Conservation (phyloP, 2,797 vertebrate species). For the Valencia hispanica region DNA sequence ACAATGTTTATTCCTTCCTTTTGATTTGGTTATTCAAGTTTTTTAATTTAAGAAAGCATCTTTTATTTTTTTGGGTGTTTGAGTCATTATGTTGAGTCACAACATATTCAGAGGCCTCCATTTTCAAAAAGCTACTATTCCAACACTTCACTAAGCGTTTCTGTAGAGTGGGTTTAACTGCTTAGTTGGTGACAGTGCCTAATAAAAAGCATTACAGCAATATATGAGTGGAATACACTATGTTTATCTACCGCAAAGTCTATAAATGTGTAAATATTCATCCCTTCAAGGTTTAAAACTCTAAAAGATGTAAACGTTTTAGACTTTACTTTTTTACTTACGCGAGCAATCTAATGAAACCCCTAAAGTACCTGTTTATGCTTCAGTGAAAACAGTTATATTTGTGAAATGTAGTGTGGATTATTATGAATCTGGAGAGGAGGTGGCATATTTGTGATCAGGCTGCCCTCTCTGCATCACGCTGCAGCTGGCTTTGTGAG, state of each 20-base stretch:
- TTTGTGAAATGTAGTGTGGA: conserved; percentile 44
- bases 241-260: background rate
- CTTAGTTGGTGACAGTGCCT: conserved; percentile 9
- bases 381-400: conserved; percentile 29
- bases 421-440: conserved; percentile 41
- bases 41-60: background rate
- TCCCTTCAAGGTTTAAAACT: conserved; percentile 9
- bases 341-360: conserved; percentile 37
- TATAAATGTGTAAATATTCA: conserved; percentile 19
- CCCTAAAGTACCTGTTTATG: conserved; percentile 30
- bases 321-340: conserved; percentile 9
- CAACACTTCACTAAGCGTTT: conserved; percentile 12
- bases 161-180: background rate
- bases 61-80: conserved; percentile 22
- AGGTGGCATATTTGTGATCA: conserved; percentile 54
- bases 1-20: background rate
- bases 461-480: conserved; percentile 42
- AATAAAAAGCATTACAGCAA: conserved; percentile 30
- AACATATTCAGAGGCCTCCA: conserved; percentile 19
- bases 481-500: conserved; percentile 52
- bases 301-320: conserved; percentile 11
- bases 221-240: conserved; percentile 12
- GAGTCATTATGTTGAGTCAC: conserved; percentile 26
- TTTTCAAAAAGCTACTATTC: conserved; percentile 14
- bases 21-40: background rate